A percentile compares a stretch with the other conserved stretches of the same genome.
phyloP scores from a whole-genome alignment of 2,113 vertebrate genomes.

The Ochotona princeps region DNA sequence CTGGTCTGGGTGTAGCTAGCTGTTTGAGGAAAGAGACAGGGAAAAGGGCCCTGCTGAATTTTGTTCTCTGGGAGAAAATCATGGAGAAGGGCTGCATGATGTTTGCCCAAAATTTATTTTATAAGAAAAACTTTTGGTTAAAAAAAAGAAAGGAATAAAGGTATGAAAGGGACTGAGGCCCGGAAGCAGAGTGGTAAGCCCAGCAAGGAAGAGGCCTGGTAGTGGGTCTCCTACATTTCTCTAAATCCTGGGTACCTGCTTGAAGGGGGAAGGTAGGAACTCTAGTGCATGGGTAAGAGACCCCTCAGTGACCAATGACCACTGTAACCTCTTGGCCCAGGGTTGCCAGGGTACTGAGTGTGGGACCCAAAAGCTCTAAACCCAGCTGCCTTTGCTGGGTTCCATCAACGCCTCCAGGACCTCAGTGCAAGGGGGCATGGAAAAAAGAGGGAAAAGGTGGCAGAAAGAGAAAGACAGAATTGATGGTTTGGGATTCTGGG shows the following conservation, averaged over 20 bases:
- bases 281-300: background rate
- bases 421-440: slow-evolving; percentile 71
- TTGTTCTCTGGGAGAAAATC: slow-evolving; percentile 77
- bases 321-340: slow-evolving; percentile 53
- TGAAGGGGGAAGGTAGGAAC: slow-evolving; percentile 53
- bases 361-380: slow-evolving; percentile 57
- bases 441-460: slow-evolving; percentile 58
- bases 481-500: slow-evolving; percentile 76
- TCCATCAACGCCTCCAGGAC: slow-evolving; percentile 69
- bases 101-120: slow-evolving; percentile 84
- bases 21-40: slow-evolving; percentile 54
- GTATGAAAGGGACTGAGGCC: slow-evolving; percentile 79
- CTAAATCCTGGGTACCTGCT: slow-evolving; percentile 67
- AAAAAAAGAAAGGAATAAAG: slow-evolving; percentile 83
- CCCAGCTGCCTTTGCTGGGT: slow-evolving; percentile 66
- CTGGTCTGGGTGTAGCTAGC: slow-evolving; percentile 57
- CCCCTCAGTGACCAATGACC: slow-evolving; percentile 47
- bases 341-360: slow-evolving; percentile 49
- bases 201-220: slow-evolving; percentile 64
- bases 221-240: slow-evolving; percentile 52
- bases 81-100: slow-evolving; percentile 77
- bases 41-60: slow-evolving; percentile 52
- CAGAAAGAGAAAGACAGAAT: slow-evolving; percentile 72
- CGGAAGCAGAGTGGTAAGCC: slow-evolving; percentile 67
- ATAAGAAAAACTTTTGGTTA: slow-evolving; percentile 82